These are phyloP conservation scores for Andrena bicolor DNA, from an alignment of 2,888 invertebrate species.

Conservation along the genomic window DNA sequence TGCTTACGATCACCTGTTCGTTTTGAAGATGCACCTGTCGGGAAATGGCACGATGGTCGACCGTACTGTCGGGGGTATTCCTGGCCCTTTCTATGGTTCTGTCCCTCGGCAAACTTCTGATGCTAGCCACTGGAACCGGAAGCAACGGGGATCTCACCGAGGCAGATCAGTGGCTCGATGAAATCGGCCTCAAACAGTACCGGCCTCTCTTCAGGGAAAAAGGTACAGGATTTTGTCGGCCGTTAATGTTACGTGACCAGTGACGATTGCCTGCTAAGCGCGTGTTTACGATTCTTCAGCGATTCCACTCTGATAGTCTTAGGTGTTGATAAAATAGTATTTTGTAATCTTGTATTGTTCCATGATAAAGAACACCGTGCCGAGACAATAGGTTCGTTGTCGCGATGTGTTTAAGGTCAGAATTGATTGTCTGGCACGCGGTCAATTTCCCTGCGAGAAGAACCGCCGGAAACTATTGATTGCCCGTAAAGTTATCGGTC, in stretches of 20 bases:
- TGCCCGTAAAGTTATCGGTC: slow-evolving; percentile 60
- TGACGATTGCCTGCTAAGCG: background rate
- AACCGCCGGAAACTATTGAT: slow-evolving; percentile 68
- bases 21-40: slow-evolving; percentile 72
- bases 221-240: slow-evolving; percentile 87
- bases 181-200: slow-evolving; percentile 90
- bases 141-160: slow-evolving; percentile 87
- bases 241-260: background rate
- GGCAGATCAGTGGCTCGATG: slow-evolving; percentile 91
- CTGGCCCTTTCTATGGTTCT: slow-evolving; percentile 83
- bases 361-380: background rate
- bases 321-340: too few relatives aligned
- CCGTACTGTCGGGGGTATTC: slow-evolving; percentile 83
- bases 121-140: slow-evolving; percentile 81
- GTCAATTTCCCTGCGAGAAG: slow-evolving; percentile 64
- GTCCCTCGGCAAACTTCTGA: slow-evolving; percentile 82
- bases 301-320: too few relatives aligned
- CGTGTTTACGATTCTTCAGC: background rate
- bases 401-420: slow-evolving; percentile 59
- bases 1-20: slow-evolving; percentile 20
- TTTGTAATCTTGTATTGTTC: too few relatives aligned
- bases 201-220: slow-evolving; percentile 90
- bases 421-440: slow-evolving; percentile 71
- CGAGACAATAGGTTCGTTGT: slow-evolving; percentile 55
- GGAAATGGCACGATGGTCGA: slow-evolving; percentile 84